phyloP scores from a whole-genome alignment of 2,888 invertebrate species.

The Cheilosia pagana region DNA sequence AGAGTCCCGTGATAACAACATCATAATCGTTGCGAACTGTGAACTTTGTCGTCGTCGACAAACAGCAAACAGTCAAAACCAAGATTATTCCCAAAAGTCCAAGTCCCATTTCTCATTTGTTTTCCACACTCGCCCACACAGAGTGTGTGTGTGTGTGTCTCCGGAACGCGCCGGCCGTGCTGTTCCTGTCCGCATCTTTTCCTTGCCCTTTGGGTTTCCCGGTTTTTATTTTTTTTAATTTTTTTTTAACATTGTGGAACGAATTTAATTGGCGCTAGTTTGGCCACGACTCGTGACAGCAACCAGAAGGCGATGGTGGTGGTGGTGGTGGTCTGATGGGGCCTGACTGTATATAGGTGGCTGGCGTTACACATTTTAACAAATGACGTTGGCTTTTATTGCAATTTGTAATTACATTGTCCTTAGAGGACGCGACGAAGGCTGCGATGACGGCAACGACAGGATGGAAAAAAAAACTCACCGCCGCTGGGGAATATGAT shows the following conservation, averaged over 20 bases:
- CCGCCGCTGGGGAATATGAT: slow-evolving; percentile 64
- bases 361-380: slow-evolving; percentile 71
- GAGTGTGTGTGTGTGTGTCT: slow-evolving; percentile 20
- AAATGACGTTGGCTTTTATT: slow-evolving; percentile 75
- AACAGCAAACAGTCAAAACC: slow-evolving; percentile 24
- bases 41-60: slow-evolving; percentile 18
- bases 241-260: slow-evolving; percentile 53
- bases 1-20: slow-evolving; percentile 51
- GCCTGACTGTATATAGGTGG: slow-evolving; percentile 22
- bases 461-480: slow-evolving; percentile 22
- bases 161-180: slow-evolving; percentile 16
- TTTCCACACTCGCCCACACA: slow-evolving; percentile 28
- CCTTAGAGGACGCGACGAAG: slow-evolving; percentile 53
- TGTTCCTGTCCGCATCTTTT: slow-evolving; percentile 56
- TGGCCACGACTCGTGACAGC: slow-evolving; percentile 72
- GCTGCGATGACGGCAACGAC: slow-evolving; percentile 26
- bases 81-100: slow-evolving; percentile 72
- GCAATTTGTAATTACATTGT: slow-evolving; percentile 75
- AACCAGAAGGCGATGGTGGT: slow-evolving; percentile 12
- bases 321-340: not conserved
- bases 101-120: slow-evolving; percentile 69
- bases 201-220: slow-evolving; percentile 60
- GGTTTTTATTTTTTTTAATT: too few species aligned
- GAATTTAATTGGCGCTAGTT: slow-evolving; percentile 74
- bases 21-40: slow-evolving; percentile 62